Conservation (phyloP, 2,113 vertebrate genomes). For the Coptodon bakossiorum region DNA sequence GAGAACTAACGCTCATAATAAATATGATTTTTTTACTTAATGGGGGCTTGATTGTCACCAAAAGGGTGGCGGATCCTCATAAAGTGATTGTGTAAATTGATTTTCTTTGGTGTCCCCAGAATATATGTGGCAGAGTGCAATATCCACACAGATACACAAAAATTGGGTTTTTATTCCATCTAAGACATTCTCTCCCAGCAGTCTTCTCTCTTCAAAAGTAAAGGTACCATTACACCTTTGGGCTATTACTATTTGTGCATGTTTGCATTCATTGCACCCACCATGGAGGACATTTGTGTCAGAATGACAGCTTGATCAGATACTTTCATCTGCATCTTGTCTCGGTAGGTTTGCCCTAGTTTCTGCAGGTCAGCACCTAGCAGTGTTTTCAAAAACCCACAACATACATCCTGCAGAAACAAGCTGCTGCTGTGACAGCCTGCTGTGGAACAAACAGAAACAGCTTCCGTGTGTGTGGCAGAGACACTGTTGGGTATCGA, state of each 20-base stretch:
- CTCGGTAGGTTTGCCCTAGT: slow-evolving; percentile 19
- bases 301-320: neutral
- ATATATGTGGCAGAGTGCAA: neutral
- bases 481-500: neutral
- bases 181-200: neutral
- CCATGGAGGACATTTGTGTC: neutral
- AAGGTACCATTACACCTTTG: neutral
- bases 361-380: neutral
- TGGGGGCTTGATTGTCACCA: neutral
- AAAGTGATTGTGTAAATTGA: neutral
- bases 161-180: neutral
- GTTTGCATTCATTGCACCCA: neutral
- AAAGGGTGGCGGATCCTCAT: neutral
- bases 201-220: neutral
- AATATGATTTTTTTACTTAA: neutral
- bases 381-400: neutral
- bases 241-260: neutral
- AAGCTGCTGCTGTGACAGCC: neutral
- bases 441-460: neutral
- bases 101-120: neutral
- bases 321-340: neutral
- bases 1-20: neutral
- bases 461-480: neutral
- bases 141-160: neutral
- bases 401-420: neutral